Evolutionary conservation across 1,140 invertebrate genomes (phyloP).

Genomic region (Megalopta genalis): DNA sequence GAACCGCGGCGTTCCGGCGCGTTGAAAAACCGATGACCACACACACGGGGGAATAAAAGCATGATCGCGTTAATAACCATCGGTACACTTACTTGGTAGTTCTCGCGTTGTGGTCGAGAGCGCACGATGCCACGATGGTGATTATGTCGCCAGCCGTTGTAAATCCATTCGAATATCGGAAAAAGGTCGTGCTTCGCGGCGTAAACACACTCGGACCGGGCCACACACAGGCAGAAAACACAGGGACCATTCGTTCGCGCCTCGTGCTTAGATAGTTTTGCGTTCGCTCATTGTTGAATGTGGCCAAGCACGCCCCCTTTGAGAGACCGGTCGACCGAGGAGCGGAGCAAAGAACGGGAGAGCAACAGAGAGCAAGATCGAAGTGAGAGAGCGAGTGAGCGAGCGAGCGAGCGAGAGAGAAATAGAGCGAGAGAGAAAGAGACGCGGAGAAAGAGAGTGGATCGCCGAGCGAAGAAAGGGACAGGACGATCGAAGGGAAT

Average conservation of each 20-base stretch:
- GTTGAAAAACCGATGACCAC: too few relatives aligned
- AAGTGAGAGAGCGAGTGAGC: neutral
- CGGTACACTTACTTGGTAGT: slow-evolving; percentile 7
- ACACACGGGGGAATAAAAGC: too few relatives aligned
- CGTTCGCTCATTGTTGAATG: slow-evolving; percentile 67
- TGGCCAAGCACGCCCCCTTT: slow-evolving; percentile 65
- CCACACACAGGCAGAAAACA: slow-evolving; percentile 55
- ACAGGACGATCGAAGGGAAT: slow-evolving; percentile 47
- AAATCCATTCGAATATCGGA: slow-evolving; percentile 39
- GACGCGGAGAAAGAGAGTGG: slow-evolving; percentile 6
- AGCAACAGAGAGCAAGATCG: neutral
- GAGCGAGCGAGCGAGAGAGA: neutral
- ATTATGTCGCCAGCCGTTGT: slow-evolving; percentile 19
- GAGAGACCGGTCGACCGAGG: slow-evolving; percentile 63
- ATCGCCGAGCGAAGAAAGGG: slow-evolving; percentile 6
- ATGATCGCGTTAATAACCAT: neutral
- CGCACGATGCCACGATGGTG: neutral
- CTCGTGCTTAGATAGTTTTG: slow-evolving; percentile 67
- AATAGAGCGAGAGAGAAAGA: neutral
- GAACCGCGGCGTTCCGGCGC: too few relatives aligned
- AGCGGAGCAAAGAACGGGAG: slow-evolving; percentile 17
- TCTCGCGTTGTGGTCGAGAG: neutral
- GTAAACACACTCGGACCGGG: slow-evolving; percentile 41
- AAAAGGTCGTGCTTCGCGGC: slow-evolving; percentile 17
- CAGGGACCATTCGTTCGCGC: slow-evolving; percentile 59